A percentile compares a stretch with the other conserved stretches of the same genome.
Conservation (phyloP, 2,113 vertebrate genomes). For the Cololabis saira region DNA sequence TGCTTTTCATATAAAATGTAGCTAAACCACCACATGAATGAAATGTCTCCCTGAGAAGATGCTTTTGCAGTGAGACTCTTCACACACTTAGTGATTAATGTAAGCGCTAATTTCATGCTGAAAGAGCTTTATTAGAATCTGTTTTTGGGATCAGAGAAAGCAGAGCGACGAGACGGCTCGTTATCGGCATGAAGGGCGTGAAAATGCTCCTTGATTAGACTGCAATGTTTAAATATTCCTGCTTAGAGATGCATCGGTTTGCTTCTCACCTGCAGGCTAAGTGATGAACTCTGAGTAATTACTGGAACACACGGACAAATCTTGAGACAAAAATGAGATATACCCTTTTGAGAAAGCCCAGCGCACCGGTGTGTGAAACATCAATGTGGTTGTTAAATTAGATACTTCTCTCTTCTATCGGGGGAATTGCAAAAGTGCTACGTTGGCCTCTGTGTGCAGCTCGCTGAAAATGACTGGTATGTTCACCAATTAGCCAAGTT, state of each 20-base stretch:
- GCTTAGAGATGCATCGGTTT: slow-evolving; percentile 51
- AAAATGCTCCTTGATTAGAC: slow-evolving; percentile 45
- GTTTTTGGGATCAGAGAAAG: slow-evolving; percentile 7
- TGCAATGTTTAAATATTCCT: slow-evolving; percentile 57
- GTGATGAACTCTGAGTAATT: slow-evolving; percentile 50
- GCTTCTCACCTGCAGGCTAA: slow-evolving; percentile 62
- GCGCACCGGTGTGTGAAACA: neutral
- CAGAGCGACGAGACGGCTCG: neutral
- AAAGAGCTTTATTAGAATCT: neutral
- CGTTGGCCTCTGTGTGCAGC: neutral
- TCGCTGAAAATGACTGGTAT: neutral
- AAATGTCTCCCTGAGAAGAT: too few relatives aligned
- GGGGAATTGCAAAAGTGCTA: neutral
- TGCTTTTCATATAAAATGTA: too few relatives aligned
- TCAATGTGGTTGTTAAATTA: neutral
- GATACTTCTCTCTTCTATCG: too few relatives aligned
- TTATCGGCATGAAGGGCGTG: slow-evolving; percentile 33
- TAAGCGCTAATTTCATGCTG: too few relatives aligned
- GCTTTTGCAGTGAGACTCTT: too few relatives aligned
- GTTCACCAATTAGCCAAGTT: too few relatives aligned
- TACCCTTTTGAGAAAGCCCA: slow-evolving; percentile 10
- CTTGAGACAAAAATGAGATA: slow-evolving; percentile 24
- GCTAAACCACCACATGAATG: too few relatives aligned
- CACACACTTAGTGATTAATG: too few relatives aligned
- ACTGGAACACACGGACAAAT: slow-evolving; percentile 25